Base-by-base conservation (phyloP, 2,797 vertebrate species). In the Onychomys arenicola region DNA sequence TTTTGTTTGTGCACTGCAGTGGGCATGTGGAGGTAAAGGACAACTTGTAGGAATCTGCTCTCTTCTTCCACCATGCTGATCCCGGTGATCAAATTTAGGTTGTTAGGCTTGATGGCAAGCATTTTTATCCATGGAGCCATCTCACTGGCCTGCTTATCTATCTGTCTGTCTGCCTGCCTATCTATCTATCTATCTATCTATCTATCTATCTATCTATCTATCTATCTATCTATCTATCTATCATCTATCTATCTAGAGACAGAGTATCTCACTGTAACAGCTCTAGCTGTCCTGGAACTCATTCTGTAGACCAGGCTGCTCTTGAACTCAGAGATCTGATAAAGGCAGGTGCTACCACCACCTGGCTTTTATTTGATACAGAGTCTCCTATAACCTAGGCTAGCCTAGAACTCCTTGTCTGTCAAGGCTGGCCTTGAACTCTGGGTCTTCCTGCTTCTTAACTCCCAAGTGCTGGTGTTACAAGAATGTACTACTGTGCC, bases 41-140 rank as follows among this genome's bases (percentile, higher is more conserved):
- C n/a, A n/a, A n/a, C n/a, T 16, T 86, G 7, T 13, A 71, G 14
- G 49, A 71, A 12, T 75, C 52, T 73, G 23, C 59, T 43, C 49
- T 46, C 92, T 93, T 46, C 93, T 91, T 49, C 13, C 91, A 88
- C 52, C 61, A 11, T 96, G 93, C 84, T 81, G 46, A 46, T 55
- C 84, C 37, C 55, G 84, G 21, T 32, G 13, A 27, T 86, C 46
- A 86, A n/a, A 69, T 69, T 69, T 49, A 86, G 63, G 43, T 27
- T 82, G n/a, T 69, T 46, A 52, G 83, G 43, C 6, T 86, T 86
- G 32, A n/a, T 65, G 83, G 63, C 46, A 86, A 86, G 46, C 11
- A 23, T 8, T 52, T 69, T 55, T 71, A 71, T 55, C 46, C 21
- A 69, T 34, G 32, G 34, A 69, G 65, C 46, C 23, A 17, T 37